Evolutionary conservation across 2,113 vertebrate species (phyloP).

Genomic region (Uria lomvia): DNA sequence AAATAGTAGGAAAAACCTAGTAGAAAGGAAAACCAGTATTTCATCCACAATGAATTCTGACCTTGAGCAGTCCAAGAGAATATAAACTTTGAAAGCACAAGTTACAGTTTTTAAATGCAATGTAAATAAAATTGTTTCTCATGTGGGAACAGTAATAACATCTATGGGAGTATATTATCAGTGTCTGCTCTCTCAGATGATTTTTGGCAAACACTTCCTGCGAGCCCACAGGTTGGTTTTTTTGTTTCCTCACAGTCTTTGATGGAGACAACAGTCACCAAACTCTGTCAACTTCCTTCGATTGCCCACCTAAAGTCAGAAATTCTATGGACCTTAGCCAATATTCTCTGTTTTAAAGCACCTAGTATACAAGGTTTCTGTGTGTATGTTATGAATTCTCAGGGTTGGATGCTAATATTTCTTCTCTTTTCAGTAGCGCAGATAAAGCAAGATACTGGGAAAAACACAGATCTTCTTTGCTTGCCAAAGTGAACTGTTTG

Average conservation of each 20-base stretch:
- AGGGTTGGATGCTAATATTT: neutral
- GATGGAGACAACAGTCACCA: neutral
- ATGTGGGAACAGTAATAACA: neutral
- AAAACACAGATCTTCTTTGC: neutral
- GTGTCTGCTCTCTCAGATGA: neutral
- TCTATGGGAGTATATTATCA: neutral
- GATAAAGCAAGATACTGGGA: neutral
- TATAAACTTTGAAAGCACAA: neutral
- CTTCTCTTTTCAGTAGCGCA: neutral
- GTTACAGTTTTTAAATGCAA: neutral
- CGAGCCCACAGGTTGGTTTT: neutral
- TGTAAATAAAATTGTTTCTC: neutral
- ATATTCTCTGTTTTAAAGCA: neutral
- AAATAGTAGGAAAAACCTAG: neutral
- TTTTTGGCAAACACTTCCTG: neutral
- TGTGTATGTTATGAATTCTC: neutral
- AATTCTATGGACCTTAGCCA: neutral
- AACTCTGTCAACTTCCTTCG: neutral
- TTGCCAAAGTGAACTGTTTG: neutral
- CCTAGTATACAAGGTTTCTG: neutral
- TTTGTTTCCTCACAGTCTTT: neutral
- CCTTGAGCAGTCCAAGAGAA: neutral
- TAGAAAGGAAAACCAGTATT: neutral
- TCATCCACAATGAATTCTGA: neutral
- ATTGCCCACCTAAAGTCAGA: neutral